A percentile compares a stretch with the other conserved stretches of the same genome.
Conservation (phyloP, 2,113 vertebrate species). For the Corynorhinus townsendii region DNA sequence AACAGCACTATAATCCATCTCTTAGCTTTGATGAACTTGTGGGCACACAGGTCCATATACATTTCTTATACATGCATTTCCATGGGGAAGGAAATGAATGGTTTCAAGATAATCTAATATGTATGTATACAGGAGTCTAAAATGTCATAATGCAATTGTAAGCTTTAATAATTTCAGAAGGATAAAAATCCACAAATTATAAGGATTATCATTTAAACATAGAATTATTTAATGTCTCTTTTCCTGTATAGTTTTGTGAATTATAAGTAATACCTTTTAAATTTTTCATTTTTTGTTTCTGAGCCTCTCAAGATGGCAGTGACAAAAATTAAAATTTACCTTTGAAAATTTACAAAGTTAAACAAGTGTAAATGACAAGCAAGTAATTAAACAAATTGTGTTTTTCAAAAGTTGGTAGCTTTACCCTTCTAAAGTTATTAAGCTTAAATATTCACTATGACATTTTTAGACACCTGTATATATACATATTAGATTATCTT, state of each 20-base stretch:
- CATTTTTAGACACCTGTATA: neutral
- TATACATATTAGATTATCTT: neutral
- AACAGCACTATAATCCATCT: neutral
- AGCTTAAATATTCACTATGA: neutral
- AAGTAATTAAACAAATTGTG: neutral
- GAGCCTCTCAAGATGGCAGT: neutral
- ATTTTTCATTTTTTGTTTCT: neutral
- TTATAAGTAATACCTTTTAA: neutral
- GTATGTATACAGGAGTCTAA: neutral
- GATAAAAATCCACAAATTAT: neutral
- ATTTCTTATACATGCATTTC: neutral
- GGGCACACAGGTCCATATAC: neutral
- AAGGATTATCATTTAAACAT: neutral
- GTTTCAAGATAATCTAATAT: neutral
- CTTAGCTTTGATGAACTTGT: neutral
- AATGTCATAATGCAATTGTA: neutral
- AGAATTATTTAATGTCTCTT: neutral
- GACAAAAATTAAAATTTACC: neutral
- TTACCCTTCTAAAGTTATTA: neutral
- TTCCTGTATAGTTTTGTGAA: neutral
- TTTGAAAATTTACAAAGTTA: neutral
- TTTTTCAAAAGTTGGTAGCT: neutral
- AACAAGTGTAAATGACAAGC: neutral
- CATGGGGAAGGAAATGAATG: neutral
- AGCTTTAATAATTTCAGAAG: neutral